Base-by-base conservation (phyloP, 2,113 vertebrate genomes). In the Syngnathus scovelli region DNA sequence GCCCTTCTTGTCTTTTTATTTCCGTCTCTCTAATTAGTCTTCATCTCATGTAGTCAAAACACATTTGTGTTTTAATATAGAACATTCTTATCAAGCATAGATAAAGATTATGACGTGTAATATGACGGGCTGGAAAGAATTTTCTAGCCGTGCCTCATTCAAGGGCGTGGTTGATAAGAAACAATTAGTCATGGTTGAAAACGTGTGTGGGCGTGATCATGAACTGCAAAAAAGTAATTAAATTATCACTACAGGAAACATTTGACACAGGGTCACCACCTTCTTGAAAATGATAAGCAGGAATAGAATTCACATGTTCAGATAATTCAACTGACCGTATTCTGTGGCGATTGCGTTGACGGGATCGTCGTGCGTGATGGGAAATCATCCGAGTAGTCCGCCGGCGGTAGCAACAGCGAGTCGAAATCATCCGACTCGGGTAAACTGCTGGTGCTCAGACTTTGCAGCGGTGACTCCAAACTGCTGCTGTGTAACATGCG, bases 321-420 rank as follows among this genome's bases (percentile, higher is more conserved):
- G 27, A 33, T 33, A 33, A 33, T 33, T 3, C 27, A 33, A 33
- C 90, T 86, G 74, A 92, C 92, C 80, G 11, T 82, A 72, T 79
- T 89, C 58, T 88, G 68, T 11, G 76, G 44, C 0, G 81, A 85
- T 58, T 83, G 79, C 11, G 52, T 80, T 15, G 90, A 77, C 38
- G 56, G 6, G 64, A 81, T 67, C 21, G 18, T 9, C 0, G 67
- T 55, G 70, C 46, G 13, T 41, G 66, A 68, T 71, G 74, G 81
- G 78, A 37, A 0, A 37, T 87, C 61, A 18, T 94, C 91, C 63
- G 90, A 76, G 75, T 99, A 99, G 83, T 99, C 95, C 0, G 95
- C 92, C 0, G 95, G 94, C 0, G 97, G 97, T 61, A 98, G 91
- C 67, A 93, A 72, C 27, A 97, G 89, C 0, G 83, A 80, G 18